Percentiles rank a stretch among this genome's conserved stretches.
Conservation (phyloP, 2,888 invertebrate genomes). For the Clitarchus hookeri region DNA sequence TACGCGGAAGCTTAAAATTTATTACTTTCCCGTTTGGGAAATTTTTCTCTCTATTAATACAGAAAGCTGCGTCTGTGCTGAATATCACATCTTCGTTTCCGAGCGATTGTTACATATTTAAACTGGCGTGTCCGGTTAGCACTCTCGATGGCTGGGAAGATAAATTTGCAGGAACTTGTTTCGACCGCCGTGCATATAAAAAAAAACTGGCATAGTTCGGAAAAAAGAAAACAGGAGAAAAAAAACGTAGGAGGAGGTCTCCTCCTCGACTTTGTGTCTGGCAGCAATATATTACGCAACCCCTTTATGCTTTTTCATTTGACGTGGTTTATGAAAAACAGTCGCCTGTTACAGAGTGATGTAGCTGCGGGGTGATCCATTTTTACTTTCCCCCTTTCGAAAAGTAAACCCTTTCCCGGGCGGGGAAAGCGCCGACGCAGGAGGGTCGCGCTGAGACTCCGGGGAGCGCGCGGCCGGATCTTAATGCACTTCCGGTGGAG, state of each 20-base stretch:
- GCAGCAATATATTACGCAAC: background rate
- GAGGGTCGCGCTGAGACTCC: background rate
- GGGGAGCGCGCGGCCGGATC: background rate
- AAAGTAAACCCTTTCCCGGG: background rate
- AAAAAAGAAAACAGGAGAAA: background rate
- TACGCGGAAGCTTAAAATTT: no score
- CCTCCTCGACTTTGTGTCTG: background rate
- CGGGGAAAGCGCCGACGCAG: background rate
- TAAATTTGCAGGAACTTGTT: background rate
- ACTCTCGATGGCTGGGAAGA: background rate
- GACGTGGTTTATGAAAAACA: conserved; percentile 14
- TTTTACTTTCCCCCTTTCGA: background rate
- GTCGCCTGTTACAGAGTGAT: background rate
- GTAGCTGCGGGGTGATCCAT: background rate
- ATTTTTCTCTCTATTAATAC: no score
- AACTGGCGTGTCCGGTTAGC: background rate
- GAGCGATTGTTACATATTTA: background rate
- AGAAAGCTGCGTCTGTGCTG: no score
- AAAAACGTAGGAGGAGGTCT: background rate
- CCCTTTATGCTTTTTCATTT: conserved; percentile 14
- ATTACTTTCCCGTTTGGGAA: no score
- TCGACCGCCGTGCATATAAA: background rate
- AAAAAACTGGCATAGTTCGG: background rate
- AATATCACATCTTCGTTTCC: no score
- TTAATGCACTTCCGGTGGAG: background rate